Conservation (phyloP, 2,113 vertebrate genomes). For the Pogona vitticeps region DNA sequence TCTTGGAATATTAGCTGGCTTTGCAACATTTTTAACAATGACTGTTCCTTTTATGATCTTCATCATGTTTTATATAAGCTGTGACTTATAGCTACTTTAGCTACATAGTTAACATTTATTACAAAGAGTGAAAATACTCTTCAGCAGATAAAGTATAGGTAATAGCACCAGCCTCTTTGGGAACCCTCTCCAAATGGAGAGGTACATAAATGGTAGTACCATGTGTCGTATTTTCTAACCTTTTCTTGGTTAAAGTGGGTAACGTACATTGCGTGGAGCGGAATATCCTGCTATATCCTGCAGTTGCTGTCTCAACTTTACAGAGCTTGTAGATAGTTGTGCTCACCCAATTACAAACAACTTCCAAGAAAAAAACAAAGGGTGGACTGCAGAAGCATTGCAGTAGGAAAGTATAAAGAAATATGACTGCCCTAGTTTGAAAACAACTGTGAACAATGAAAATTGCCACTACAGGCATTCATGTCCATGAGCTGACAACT, state of each 20-base stretch:
- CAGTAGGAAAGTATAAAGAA: too few species aligned
- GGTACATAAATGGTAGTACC: neutral
- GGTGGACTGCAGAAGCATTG: too few species aligned
- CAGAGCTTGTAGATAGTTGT: neutral
- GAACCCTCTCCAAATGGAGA: neutral
- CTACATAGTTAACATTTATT: neutral
- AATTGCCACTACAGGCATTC: too few species aligned
- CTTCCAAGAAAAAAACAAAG: too few species aligned
- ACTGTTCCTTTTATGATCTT: neutral
- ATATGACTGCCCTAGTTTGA: too few species aligned
- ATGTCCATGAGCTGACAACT: too few species aligned
- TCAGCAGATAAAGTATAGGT: neutral
- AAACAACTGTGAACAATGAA: too few species aligned
- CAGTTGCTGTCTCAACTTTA: neutral
- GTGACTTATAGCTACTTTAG: neutral
- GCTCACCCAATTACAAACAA: too few species aligned
- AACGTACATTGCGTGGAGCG: neutral
- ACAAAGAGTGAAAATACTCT: neutral
- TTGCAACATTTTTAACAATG: neutral
- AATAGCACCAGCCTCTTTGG: too few species aligned
- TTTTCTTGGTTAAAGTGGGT: neutral
- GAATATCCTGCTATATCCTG: neutral
- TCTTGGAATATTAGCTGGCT: neutral
- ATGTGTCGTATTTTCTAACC: neutral
- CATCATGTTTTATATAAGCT: neutral